Evolutionary conservation across 2,888 invertebrate genomes (phyloP), one percentile per base, ranked within the genome.

Genomic region (Drosophila parthenogenetica): DNA sequence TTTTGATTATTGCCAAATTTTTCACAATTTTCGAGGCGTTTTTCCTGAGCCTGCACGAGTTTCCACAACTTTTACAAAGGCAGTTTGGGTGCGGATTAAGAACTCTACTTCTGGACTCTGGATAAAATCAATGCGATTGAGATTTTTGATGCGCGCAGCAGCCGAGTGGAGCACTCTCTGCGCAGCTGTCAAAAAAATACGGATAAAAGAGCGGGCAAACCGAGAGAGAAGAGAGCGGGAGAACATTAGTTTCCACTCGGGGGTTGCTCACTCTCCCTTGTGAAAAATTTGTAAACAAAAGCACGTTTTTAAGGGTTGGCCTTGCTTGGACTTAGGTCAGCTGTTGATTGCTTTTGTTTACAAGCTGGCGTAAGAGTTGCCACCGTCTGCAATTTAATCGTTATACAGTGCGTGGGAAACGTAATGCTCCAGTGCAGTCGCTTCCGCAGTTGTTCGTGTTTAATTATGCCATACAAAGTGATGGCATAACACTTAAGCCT

Each of bases 81-180:
- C 79, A 77, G 77, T 73, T 87, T 87, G 82, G 90, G 87, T 87
- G 83, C 88, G 85, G 86, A 81, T 86, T 84, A 79, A 85, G 75
- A 79, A 76, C 75, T 85, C 74, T 73, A 78, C 73, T 74, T 77
- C 75, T 69, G 79, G 77, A 86, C 77, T 86, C 88, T 80, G 87
- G 87, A 87, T 87, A 83, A 83, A 87, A 86, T 86, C 86, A 87
- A 87, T 86, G 81, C 57, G 74, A 74, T 70, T 67, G 72, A 80
- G 78, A 76, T 76, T 58, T 35, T 10, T 13, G 73, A 74, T 69
- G 77, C 79, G 87, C 82, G 61, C 82, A 86, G 87, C 87, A 86
- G 79, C 85, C 68, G 48, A 69, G 55, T 25, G n/a, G 14, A 45
- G 42, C 5, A 29, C n/a, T 22, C 42, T 37, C 46, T 55, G 62